phyloP scores from a whole-genome alignment of 2,113 vertebrate species.

The Thomomys bottae region DNA sequence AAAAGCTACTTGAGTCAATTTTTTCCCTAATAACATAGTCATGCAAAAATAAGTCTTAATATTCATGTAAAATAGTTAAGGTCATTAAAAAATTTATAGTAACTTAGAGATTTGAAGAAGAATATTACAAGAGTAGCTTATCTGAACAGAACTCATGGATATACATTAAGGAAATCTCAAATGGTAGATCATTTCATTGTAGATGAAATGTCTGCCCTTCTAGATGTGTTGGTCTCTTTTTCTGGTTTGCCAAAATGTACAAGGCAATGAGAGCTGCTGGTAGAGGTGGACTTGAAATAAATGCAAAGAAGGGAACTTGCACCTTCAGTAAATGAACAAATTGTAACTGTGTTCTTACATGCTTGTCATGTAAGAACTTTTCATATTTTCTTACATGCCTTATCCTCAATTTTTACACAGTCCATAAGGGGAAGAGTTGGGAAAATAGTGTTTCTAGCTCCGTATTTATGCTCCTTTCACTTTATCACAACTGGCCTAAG shows the following conservation, averaged over 20 bases:
- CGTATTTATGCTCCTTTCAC: background rate
- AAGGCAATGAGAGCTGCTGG: background rate
- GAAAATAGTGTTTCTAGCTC: background rate
- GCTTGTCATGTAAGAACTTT: too few species aligned
- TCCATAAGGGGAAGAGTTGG: constrained; percentile 29
- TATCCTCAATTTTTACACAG: constrained; percentile 14
- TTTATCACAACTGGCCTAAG: constrained; percentile 27
- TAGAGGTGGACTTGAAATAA: background rate
- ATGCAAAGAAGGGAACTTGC: background rate
- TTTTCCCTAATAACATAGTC: constrained; percentile 64
- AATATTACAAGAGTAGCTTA: constrained; percentile 53
- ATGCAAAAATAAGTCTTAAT: constrained; percentile 70
- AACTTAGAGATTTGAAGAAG: constrained; percentile 61
- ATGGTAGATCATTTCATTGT: constrained; percentile 36
- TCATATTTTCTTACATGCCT: constrained; percentile 34
- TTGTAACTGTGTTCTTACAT: background rate
- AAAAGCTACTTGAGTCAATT: constrained; percentile 65
- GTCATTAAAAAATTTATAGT: constrained; percentile 63
- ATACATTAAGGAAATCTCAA: background rate
- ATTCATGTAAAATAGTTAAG: constrained; percentile 70
- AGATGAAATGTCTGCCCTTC: constrained; percentile 34
- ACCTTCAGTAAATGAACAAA: background rate
- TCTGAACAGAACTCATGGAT: constrained; percentile 41
- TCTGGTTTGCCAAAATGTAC: constrained; percentile 43
- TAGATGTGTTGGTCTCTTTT: background rate